These are phyloP conservation scores for Spodoptera picta DNA, from an alignment of 2,888 invertebrate genomes.

Conservation along the genomic window DNA sequence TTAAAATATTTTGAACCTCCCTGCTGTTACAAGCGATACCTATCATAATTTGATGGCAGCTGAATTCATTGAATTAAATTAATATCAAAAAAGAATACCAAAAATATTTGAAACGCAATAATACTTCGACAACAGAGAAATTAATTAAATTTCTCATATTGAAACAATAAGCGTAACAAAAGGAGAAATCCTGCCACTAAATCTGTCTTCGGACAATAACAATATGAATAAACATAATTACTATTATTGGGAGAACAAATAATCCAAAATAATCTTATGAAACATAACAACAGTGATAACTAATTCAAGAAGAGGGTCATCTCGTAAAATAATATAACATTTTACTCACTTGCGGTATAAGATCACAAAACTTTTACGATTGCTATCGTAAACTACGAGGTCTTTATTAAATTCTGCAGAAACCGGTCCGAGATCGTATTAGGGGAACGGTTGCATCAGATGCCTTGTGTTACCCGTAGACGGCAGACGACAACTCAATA, in stretches of 20 bases:
- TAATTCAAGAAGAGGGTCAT: constrained; percentile 28
- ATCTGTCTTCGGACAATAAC: constrained; percentile 4
- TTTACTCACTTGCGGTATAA: constrained; percentile 57
- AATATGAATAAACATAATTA: not conserved
- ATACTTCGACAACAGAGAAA: too few relatives aligned
- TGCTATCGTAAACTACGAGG: constrained; percentile 70
- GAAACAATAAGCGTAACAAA: too few relatives aligned
- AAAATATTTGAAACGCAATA: too few relatives aligned
- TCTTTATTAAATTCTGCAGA: constrained; percentile 76
- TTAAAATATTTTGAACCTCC: not conserved
- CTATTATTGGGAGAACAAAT: constrained; percentile 1
- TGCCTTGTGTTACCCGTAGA: constrained; percentile 25
- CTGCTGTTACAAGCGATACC: too few relatives aligned
- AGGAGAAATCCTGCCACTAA: not conserved
- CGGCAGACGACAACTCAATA: constrained; percentile 49
- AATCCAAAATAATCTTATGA: constrained; percentile 33
- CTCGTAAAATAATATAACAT: constrained; percentile 43
- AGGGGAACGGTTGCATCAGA: constrained; percentile 40
- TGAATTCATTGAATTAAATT: too few relatives aligned
- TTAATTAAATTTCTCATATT: too few relatives aligned
- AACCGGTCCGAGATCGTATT: constrained; percentile 56
- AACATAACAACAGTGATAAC: constrained; percentile 31
- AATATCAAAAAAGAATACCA: too few relatives aligned
- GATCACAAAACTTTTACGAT: constrained; percentile 74
- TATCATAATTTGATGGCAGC: too few relatives aligned